Base-by-base conservation (phyloP, 92 coral and sea anemone genomes). In the Meandrina meandrites region DNA sequence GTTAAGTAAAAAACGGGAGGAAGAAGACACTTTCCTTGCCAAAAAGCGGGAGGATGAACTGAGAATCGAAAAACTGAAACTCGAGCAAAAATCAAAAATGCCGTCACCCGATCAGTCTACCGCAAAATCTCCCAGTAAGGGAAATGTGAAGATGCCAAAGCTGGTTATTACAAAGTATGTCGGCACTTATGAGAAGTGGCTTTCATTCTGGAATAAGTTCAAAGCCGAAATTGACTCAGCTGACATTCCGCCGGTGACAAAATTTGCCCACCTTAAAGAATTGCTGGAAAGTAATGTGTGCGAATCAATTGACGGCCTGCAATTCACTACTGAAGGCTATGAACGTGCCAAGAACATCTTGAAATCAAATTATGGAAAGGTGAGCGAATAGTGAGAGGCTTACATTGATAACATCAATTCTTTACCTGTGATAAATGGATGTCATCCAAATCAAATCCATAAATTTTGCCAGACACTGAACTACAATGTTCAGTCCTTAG, bases 191-290 rank as follows among this genome's bases (percentile, higher is more conserved):
- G 92, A 76, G 45, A 89, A 78, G 24, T 89, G 90, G 92, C 90
- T 89, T 47, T 84, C 89, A 17, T 89, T 89, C 70, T 89, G 92
- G 92, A 89, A 89, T 48, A 85, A 84, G 62, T 89, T 85, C 45
- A 79, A 84, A 42, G 92, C 92, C 16, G 92, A 89, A 75, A 79
- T 89, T 9, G 90, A 84, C 51, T 37, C 84, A 60, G 15, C 84
- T 0, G 85, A 81, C 66, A 35, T 82, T 70, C 79, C 58, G 31
- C 64, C 86, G 54, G 58, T 81, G 22, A 81, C 62, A 1, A 81
- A 62, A 42, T 64, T 81, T 27, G 53, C 84, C 35, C 84, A 81
- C 28, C 76, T 81, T 3, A 81, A 81, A 18, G 76, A 81, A 81
- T 81, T 81, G 54, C 16, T 78, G 72, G 57, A 37, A 58, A 31